phyloP scores from a whole-genome alignment of 2,888 invertebrate genomes.

The Lasioglossum marginatum region DNA sequence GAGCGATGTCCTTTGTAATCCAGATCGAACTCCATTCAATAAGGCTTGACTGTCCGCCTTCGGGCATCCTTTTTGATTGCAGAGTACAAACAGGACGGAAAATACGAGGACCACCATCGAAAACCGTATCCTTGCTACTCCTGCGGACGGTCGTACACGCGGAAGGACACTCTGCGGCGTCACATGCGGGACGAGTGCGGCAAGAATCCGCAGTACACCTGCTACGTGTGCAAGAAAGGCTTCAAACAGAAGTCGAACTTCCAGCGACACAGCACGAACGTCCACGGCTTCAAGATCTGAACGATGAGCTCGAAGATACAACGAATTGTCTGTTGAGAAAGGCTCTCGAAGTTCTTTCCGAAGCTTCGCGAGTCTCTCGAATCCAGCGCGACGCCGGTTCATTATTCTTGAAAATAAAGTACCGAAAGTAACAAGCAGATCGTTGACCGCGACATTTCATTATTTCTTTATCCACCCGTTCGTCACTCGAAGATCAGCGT shows the following conservation, averaged over 20 bases:
- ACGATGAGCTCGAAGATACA: not conserved
- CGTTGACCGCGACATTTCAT: not conserved
- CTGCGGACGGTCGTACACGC: conserved; percentile 76
- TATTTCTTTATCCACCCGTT: conserved; percentile 26
- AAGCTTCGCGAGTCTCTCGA: conserved; percentile 4
- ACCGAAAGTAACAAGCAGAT: conserved; percentile 3
- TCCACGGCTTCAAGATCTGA: conserved; percentile 71
- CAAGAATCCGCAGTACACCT: conserved; percentile 89
- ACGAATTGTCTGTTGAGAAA: not conserved
- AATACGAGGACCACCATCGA: not conserved
- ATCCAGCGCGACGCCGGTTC: too few species aligned
- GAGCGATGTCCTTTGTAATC: not conserved
- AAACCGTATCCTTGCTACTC: conserved; percentile 75
- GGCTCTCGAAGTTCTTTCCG: not conserved
- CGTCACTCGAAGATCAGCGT: conserved; percentile 22
- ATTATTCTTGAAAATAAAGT: conserved; percentile 39
- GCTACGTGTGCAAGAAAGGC: conserved; percentile 89
- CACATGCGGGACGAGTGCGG: conserved; percentile 92
- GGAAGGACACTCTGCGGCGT: conserved; percentile 91
- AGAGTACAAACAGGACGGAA: not conserved
- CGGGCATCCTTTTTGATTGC: conserved; percentile 31
- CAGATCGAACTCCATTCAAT: not conserved
- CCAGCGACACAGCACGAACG: conserved; percentile 78
- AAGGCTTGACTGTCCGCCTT: conserved; percentile 8
- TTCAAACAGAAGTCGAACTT: conserved; percentile 87